Base-by-base conservation (phyloP, 2,113 vertebrate species). In the Spermophilus dauricus region DNA sequence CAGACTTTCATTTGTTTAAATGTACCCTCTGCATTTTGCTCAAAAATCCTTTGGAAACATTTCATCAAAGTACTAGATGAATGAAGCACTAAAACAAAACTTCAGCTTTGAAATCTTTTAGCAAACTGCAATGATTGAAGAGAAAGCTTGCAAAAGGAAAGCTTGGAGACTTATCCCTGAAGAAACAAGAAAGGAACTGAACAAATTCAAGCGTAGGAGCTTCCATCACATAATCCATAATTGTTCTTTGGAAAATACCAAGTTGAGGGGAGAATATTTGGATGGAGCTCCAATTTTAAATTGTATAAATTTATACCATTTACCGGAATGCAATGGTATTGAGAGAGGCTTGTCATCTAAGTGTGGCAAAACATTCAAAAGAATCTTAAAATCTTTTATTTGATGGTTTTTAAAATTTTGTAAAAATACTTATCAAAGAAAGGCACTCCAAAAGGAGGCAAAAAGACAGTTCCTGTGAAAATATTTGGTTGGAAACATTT, bases 161-260 rank as follows among this genome's bases (percentile, higher is more conserved):
- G 12, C 14, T 2, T 51, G 18, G 70, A 69, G 73, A 76, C 14
- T 13, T n/a, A 14, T 1, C 53, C 8, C 32, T 3, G 7, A n/a
- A 26, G 56, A n/a, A 45, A 39, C 10, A n/a, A 86, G 39, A 34
- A 22, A 89, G 4, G 30, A 61, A 45, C 24, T 8, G 26, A 48
- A 11, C 5, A 30, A 20, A 76, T 30, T 18, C 45, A 32, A 30
- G 24, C 28, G 26, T 9, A 4, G 48, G n/a, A 12, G 1, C 4
- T 10, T 12, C 3, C 14, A 14, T 4, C 1, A 14, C 0, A 3
- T 12, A 7, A 2, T 16, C 48, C 22, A 1, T 24, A 61, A 32
- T 5, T 58, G 32, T 42, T 37, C 34, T 73, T 73, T 61, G 14
- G 45, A 32, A 39, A 77, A 48, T 80, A 72, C 80, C 77, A 28